Base-by-base conservation (phyloP, 2,888 invertebrate genomes). In the Dioctria linearis region DNA sequence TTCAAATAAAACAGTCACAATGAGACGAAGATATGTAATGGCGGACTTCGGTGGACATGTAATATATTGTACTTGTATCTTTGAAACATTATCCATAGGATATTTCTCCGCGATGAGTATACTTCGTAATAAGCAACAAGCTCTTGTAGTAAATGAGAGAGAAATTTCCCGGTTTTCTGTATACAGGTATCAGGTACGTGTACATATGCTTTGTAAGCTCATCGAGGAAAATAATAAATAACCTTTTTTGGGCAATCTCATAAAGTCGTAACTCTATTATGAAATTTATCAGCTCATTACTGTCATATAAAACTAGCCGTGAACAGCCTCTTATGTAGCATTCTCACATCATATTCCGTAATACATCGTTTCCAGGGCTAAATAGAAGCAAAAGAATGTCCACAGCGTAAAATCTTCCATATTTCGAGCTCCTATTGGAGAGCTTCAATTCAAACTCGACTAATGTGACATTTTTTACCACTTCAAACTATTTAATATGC, bases 401-500 rank as follows among this genome's bases (percentile, higher is more conserved):
- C 39, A 37, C 63, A 76, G 49, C 39, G 8, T 49, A n/a, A 61
- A 63, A 63, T 63, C 51, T 9, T 37, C 63, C 61, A 61, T 63
- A 76, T 76, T 76, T 49, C 51, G 76, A 76, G 76, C 46, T 61
- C 5, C 63, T 42, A 63, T 76, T 76, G 46, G 49, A 76, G 63
- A 76, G 25, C 49, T 46, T 76, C 43, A 61, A 39, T 39, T 61
- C 63, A 76, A 63, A 76, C 63, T 63, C 76, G 76, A 63, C 63
- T 76, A 76, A 76, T 76, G 76, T 76, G 76, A 76, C 76, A 76
- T 76, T 76, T 76, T 76, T 76, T 76, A 39, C 63, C 76, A 73
- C 82, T 78, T 79, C 73, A 82, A 61, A 71, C 78, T 82, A 80
- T 82, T 82, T 82, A 82, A 82, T 82, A 82, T 82, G 82, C 80